These are phyloP conservation scores for Paratrypauchen microcephalus DNA, from an alignment of 2,797 vertebrate genomes.

Conservation along the genomic window DNA sequence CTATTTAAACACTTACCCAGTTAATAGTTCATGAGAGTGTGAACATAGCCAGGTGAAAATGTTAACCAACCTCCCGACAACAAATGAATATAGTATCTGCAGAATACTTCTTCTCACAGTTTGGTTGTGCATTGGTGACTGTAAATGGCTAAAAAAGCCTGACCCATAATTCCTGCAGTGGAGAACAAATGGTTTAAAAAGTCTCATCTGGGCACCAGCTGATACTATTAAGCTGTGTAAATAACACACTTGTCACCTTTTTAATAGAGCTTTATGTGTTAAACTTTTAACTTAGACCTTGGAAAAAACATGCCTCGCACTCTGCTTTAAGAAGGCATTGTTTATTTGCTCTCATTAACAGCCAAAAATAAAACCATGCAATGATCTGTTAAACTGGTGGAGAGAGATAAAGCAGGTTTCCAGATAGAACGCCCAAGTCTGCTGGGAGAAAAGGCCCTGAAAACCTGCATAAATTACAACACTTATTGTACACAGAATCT, in stretches of 20 bases:
- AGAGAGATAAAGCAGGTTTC: conserved; percentile 40
- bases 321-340: conserved; percentile 42
- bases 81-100: background rate
- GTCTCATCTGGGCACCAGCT: conserved; percentile 8
- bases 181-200: background rate
- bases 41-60: too few species aligned
- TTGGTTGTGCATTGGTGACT: background rate
- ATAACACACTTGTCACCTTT: conserved; percentile 18
- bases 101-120: background rate
- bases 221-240: background rate
- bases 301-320: conserved; percentile 24
- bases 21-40: too few species aligned
- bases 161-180: too few species aligned
- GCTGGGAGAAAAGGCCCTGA: conserved; percentile 56
- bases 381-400: conserved; percentile 60
- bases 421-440: conserved; percentile 64
- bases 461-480: conserved; percentile 72
- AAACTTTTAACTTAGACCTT: conserved; percentile 37
- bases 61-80: background rate
- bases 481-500: conserved; percentile 60
- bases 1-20: background rate
- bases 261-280: conserved; percentile 29
- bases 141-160: too few species aligned
- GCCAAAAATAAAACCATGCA: conserved; percentile 59
- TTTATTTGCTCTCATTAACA: conserved; percentile 66